These are phyloP conservation scores for Ptychadena robeensis DNA, from an alignment of 2,797 vertebrate genomes.

Conservation along the genomic window DNA sequence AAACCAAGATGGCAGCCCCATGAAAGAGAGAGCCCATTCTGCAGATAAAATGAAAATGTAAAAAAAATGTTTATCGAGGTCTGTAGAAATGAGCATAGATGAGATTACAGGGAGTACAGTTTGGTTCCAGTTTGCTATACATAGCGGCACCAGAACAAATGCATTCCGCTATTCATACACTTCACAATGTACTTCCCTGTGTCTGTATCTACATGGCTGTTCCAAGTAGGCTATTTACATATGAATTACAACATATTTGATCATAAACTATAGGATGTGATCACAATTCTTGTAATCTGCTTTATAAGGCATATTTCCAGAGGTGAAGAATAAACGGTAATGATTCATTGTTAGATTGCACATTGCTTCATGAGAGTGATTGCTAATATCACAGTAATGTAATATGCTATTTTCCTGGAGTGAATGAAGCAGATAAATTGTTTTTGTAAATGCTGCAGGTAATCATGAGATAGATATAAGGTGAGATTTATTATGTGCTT, in stretches of 20 bases:
- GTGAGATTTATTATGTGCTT: constrained; percentile 2
- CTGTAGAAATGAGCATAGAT: too few species aligned
- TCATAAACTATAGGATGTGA: not conserved
- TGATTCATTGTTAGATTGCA: constrained; percentile 6
- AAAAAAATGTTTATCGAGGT: too few species aligned
- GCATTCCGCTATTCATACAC: too few species aligned
- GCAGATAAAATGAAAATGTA: too few species aligned
- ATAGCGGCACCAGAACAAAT: not conserved
- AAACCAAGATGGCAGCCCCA: too few species aligned
- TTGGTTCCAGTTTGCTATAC: too few species aligned
- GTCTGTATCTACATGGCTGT: not conserved
- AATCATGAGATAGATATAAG: constrained; percentile 20
- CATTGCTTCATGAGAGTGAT: constrained; percentile 5
- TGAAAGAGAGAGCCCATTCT: too few species aligned
- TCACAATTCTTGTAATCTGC: not conserved
- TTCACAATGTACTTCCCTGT: not conserved
- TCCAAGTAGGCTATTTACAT: not conserved
- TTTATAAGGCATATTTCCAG: not conserved
- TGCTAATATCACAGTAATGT: constrained; percentile 10
- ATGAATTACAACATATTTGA: constrained; percentile 4
- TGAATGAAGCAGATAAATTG: constrained; percentile 10
- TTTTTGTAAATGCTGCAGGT: constrained; percentile 3
- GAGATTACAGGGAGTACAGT: too few species aligned
- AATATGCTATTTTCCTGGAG: not conserved
- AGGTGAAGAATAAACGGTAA: constrained; percentile 1